A percentile compares a stretch with the other conserved stretches of the same genome.
phyloP scores from a whole-genome alignment of 1,140 invertebrate genomes.

The Ostrea denselamellosa region DNA sequence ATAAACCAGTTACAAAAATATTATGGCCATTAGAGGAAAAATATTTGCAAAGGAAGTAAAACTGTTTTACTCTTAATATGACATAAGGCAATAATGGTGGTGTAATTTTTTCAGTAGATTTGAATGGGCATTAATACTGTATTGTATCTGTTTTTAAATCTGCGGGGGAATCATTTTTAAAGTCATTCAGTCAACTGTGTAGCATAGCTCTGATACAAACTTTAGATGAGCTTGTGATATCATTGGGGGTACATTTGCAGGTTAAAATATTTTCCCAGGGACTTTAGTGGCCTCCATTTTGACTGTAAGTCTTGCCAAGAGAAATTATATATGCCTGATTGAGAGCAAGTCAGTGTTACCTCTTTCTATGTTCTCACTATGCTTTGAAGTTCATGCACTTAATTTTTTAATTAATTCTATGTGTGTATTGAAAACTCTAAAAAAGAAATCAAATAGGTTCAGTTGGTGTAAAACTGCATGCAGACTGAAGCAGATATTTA shows the following conservation, averaged over 20 bases:
- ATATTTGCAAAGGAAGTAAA: not conserved
- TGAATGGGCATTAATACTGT: not conserved
- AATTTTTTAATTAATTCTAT: not conserved
- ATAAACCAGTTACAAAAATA: constrained; percentile 1
- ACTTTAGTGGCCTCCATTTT: not conserved
- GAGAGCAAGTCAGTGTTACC: not conserved
- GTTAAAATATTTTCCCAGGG: constrained; percentile 16
- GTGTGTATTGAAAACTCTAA: not conserved
- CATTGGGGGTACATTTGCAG: constrained; percentile 5
- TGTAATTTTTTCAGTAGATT: not conserved
- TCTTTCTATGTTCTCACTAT: not conserved
- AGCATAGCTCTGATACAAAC: not conserved
- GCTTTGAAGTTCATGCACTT: constrained; percentile 4
- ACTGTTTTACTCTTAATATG: not conserved
- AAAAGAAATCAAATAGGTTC: not conserved
- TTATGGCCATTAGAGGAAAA: not conserved
- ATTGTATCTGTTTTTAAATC: constrained; percentile 14
- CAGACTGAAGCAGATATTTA: not conserved
- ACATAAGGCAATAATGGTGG: not conserved
- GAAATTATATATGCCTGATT: not conserved
- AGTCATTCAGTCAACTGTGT: constrained; percentile 30
- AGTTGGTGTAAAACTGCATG: not conserved
- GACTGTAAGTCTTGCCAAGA: not conserved
- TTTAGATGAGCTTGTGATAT: not conserved
- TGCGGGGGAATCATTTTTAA: constrained; percentile 1